phyloP scores from a whole-genome alignment of 2,113 vertebrate genomes.

The Hystrix brachyura region DNA sequence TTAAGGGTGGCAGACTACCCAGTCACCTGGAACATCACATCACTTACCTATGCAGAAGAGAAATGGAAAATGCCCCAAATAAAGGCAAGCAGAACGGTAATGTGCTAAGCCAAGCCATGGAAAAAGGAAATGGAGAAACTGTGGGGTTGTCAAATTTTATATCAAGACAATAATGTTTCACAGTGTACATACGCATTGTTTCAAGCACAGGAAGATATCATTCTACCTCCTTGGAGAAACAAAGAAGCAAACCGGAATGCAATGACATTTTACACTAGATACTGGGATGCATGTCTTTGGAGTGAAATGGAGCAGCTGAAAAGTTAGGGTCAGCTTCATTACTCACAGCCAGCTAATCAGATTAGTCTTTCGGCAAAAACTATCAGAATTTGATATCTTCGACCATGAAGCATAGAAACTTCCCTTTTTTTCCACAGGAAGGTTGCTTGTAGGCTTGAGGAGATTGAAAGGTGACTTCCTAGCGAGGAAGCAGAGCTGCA shows the following conservation, averaged over 20 bases:
- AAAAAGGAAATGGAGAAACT: conserved; percentile 67
- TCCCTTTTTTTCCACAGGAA: neutral
- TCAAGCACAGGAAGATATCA: conserved; percentile 2
- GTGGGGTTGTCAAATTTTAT: conserved; percentile 60
- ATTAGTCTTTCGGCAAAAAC: conserved; percentile 72
- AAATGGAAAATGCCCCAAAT: conserved; percentile 72
- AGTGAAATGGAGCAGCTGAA: conserved; percentile 80
- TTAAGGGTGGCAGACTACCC: conserved; percentile 81
- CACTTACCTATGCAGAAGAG: conserved; percentile 75
- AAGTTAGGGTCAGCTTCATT: conserved; percentile 70
- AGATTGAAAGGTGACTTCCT: conserved; percentile 15
- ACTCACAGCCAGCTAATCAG: conserved; percentile 76
- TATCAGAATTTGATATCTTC: conserved; percentile 74
- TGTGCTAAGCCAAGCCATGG: conserved; percentile 65
- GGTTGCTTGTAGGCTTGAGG: conserved; percentile 16
- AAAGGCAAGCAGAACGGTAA: conserved; percentile 71
- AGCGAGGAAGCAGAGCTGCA: neutral
- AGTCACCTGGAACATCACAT: conserved; percentile 79
- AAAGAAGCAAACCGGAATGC: conserved; percentile 72
- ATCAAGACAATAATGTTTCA: conserved; percentile 66
- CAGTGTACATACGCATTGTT: neutral
- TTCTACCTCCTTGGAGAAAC: conserved; percentile 69
- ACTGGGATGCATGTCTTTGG: conserved; percentile 76
- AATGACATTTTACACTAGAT: conserved; percentile 77
- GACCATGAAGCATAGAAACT: conserved; percentile 66